Evolutionary conservation across 2,888 invertebrate species (phyloP), one percentile per base, ranked within the genome.

Genomic region (Yponomeuta evonymella): DNA sequence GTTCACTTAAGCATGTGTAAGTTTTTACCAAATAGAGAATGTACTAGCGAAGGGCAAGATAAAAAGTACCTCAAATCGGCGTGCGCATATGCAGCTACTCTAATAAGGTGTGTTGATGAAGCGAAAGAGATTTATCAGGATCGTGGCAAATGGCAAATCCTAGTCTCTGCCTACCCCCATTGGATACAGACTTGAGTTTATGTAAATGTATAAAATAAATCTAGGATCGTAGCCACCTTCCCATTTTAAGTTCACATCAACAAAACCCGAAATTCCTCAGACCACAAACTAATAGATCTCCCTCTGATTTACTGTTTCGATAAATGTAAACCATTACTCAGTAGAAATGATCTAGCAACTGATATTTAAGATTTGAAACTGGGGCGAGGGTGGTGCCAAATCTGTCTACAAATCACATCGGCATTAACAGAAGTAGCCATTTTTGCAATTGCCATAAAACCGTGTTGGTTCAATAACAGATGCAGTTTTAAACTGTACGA

Each of bases 401-500:
- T 64, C 73, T 58, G 48, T 66, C 12, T 70, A 73, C 71, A 73
- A 70, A 73, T 72, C 73, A 70, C 43, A 8, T 29, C 23, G 43
- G 64, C 70, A 51, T 65, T 72, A 71, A 51, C 48, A 48, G 70
- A 70, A 64, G 30, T 65, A 65, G 30, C 65, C 29, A 33, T 65
- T 30, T 65, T 51, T 23, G 29, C 51, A 51, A n/a, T 51, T 48
- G 69, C 51, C 48, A 69, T 51, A 51, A 69, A 51, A 51, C 51
- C 29, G 15, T 51, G 15, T 58, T 15, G 51, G 2, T 58, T 58
- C 15, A 15, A 3, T 15, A 15, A 58, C 6, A 8, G 43, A 43
- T 8, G 43, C 43, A 43, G 43, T 43, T 43, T 43, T 43, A 43
- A 43, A 43, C 43, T 43, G 15, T 33, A 5, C 15, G 5, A 62